A percentile compares a stretch with the other conserved stretches of the same genome.
Evolutionary conservation across 1,140 invertebrate species (phyloP).

Genomic region (Drosophila arizonae): DNA sequence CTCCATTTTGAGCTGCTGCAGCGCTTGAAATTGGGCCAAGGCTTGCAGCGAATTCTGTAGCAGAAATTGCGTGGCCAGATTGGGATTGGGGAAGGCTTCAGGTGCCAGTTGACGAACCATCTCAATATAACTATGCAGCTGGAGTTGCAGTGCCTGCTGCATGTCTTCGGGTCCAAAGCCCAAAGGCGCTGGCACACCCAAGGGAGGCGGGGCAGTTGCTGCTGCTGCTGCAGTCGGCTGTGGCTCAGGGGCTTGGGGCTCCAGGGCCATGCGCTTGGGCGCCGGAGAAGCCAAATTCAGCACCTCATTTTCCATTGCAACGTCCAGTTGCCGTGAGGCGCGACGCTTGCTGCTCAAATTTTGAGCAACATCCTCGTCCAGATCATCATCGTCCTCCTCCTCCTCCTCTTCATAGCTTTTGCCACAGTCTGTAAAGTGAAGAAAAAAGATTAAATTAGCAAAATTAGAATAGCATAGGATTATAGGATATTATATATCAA

Average conservation of each 20-base stretch:
- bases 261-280: conserved; percentile 50
- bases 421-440: conserved; percentile 62
- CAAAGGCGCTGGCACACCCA: conserved; percentile 57
- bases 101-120: conserved; percentile 76
- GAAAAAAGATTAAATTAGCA: not conserved
- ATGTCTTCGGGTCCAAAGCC: conserved; percentile 64
- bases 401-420: conserved; percentile 66
- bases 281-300: conserved; percentile 65
- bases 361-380: conserved; percentile 34
- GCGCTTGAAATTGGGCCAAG: conserved; percentile 90
- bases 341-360: conserved; percentile 74
- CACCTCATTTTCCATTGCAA: conserved; percentile 60
- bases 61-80: conserved; percentile 73
- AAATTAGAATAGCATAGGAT: not conserved
- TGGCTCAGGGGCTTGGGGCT: conserved; percentile 7
- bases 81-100: conserved; percentile 66
- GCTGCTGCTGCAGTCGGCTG: not conserved
- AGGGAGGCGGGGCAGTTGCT: not conserved
- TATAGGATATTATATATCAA: too few relatives aligned
- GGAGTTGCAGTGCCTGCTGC: conserved; percentile 80
- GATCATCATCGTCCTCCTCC: conserved; percentile 22
- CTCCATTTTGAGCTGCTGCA: conserved; percentile 89
- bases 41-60: conserved; percentile 85
- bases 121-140: conserved; percentile 80
- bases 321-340: conserved; percentile 43